Percentiles rank a stretch among this genome's conserved stretches.
These are phyloP conservation scores for Gambusia affinis DNA, from an alignment of 2,113 vertebrate genomes.

Conservation along the genomic window DNA sequence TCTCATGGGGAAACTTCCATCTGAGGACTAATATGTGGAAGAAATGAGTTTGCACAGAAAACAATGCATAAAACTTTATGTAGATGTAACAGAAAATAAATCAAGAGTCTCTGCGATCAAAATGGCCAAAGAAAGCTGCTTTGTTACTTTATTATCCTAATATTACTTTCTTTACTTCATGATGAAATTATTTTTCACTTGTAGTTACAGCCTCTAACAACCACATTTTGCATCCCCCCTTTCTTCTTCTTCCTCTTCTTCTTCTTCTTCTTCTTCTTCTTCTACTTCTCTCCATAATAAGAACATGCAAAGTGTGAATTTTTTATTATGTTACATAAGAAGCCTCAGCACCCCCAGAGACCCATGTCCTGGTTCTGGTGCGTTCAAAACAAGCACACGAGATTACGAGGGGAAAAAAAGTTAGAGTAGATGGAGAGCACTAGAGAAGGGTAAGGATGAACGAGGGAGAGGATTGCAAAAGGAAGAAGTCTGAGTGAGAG, in stretches of 20 bases:
- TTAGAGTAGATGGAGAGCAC: slow-evolving; percentile 47
- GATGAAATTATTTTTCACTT: slow-evolving; percentile 66
- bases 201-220: slow-evolving; percentile 40
- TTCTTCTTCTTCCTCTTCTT: too few relatives aligned
- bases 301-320: slow-evolving; percentile 80
- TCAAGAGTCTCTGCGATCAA: slow-evolving; percentile 24
- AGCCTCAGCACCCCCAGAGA: slow-evolving; percentile 74
- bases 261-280: neutral
- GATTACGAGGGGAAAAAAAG: slow-evolving; percentile 25
- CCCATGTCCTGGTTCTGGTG: slow-evolving; percentile 76
- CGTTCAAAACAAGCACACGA: slow-evolving; percentile 74
- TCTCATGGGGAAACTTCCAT: slow-evolving; percentile 38
- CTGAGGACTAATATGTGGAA: slow-evolving; percentile 52
- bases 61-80: slow-evolving; percentile 49
- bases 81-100: slow-evolving; percentile 37
- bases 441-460: slow-evolving; percentile 8
- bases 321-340: slow-evolving; percentile 83
- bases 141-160: slow-evolving; percentile 33
- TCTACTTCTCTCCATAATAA: slow-evolving; percentile 64
- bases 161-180: slow-evolving; percentile 1
- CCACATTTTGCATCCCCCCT: slow-evolving; percentile 24
- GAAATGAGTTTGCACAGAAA: slow-evolving; percentile 45
- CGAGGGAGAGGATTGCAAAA: slow-evolving; percentile 34
- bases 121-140: slow-evolving; percentile 48
- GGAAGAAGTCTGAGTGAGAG: slow-evolving; percentile 32